These are phyloP conservation scores for Neogobius melanostomus DNA, from an alignment of 2,113 vertebrate genomes.

Conservation along the genomic window DNA sequence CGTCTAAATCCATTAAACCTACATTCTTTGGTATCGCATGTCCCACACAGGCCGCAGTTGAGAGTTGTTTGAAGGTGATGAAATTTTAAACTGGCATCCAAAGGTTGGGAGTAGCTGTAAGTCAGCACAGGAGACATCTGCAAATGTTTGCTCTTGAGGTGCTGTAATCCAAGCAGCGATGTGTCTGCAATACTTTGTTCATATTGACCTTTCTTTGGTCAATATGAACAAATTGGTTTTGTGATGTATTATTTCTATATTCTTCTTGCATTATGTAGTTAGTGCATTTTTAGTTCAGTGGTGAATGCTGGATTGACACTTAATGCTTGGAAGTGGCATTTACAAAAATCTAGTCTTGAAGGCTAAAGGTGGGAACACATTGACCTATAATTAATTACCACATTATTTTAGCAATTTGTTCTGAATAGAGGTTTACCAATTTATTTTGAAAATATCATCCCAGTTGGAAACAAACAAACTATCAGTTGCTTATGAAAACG, in stretches of 20 bases:
- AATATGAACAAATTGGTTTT: not conserved
- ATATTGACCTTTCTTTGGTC: conserved; percentile 3
- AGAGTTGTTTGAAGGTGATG: conserved; percentile 18
- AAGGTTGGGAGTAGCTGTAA: conserved; percentile 18
- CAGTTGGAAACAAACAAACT: conserved; percentile 42
- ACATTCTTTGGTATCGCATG: not conserved
- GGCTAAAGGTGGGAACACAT: too few relatives aligned
- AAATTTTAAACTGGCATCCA: conserved; percentile 20
- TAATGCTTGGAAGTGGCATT: too few relatives aligned
- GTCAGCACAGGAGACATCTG: not conserved
- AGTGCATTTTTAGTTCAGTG: too few relatives aligned
- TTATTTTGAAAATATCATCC: conserved; percentile 43
- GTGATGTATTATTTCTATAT: not conserved
- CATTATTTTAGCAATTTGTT: not conserved
- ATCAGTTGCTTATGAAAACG: conserved; percentile 48
- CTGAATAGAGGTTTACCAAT: conserved; percentile 5
- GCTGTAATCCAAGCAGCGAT: conserved; percentile 17
- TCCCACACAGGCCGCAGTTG: not conserved
- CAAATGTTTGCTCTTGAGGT: conserved; percentile 23
- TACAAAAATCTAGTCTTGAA: too few relatives aligned
- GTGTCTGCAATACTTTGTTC: conserved; percentile 10
- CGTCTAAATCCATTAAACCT: conserved; percentile 5
- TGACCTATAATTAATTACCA: too few relatives aligned
- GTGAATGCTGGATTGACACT: conserved; percentile 25
- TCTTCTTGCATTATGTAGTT: not conserved